Base-by-base conservation (phyloP, 2,888 invertebrate genomes). In the Cheilosia soror region DNA sequence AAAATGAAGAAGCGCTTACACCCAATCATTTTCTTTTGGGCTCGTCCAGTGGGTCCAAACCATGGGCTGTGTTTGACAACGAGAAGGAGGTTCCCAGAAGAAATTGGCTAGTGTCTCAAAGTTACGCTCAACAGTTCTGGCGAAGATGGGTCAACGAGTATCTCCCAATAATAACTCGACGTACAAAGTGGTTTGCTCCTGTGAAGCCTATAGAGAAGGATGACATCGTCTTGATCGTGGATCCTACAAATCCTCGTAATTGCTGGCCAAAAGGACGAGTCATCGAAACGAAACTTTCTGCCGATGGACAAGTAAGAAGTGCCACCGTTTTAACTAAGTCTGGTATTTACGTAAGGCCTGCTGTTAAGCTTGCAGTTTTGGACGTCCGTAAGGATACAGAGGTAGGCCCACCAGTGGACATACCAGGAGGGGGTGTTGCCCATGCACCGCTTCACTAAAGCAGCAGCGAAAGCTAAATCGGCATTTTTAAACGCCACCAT, bases 1-100 rank as follows among this genome's bases (percentile, higher is more conserved):
- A 62, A 5, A 49, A 57, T 6, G 68, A 76, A 6, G 83, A 87
- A 66, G 80, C 85, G 2, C 66, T 73, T 0, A 79, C 79, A 2
- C 84, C 87, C 2, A 87, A 87, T 40, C 69, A 82, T 27, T 82
- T 87, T 20, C 60, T 85, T 6, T 42, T 77, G 29, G 80, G 71
- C 1, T 82, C 69, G 9, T 85, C 79, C 0, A 69, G 33, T 49
- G 77, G 81, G 13, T 5, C 49, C 3, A 87, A n/a, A n/a, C n/a
- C n/a, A 81, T n/a, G 68, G 9, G 44, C 49, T 11, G 71, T 66
- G 33, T 37, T 66, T 4, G 57, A 69, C 29, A 25, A 53, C 15
- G 75, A 79, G 9, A 68, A 13, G 5, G 29, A 47, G 1, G 25
- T 29, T 4, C 13, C 71, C n/a, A 60, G 75, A 27, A 63, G 40